Evolutionary conservation across 1,140 invertebrate genomes (phyloP), one percentile per base, ranked within the genome.

Genomic region (Drosophila nigrodunni): DNA sequence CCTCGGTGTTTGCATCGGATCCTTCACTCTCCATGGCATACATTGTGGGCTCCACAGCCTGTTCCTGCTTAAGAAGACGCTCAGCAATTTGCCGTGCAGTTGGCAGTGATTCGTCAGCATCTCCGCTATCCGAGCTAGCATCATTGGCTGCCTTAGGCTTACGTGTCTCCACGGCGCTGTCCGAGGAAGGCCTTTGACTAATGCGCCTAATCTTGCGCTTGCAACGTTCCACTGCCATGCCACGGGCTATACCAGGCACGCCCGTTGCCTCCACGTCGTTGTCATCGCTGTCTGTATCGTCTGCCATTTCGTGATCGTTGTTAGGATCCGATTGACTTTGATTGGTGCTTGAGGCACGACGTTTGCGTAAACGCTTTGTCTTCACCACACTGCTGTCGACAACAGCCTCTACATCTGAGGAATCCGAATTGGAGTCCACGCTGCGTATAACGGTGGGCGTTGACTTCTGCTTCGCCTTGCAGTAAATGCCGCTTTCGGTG

Each of bases 81-180:
- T 92, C 91, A 1, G 91, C 91, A 35, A 92, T 92, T 44, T 91
- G 77, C 0, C 91, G 78, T 6, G 91, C 90, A 37, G 78, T 81
- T 0, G 82, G 82, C 11, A 92, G 54, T 0, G 50, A 59, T 11
- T 80, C 76, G 7, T 91, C 87, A 0, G 21, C 34, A n/a, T 5
- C 3, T 30, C 34, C 62, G 1, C 70, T 70, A 8, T 83, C 85
- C 7, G 80, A 89, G 5, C 80, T 88, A 10, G 34, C 57, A 54
- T 75, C 21, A 7, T 64, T 4, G n/a, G 66, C 5, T 9, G 15
- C 3, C 13, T 8, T 7, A 5, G 25, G 25, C 18, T 64, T 68
- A 9, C 43, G 66, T 4, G 49, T 37, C 7, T 43, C 43, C 7
- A 67, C 13, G 0, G 35, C 49, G 13, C 55, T 61, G 10, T 88